phyloP scores from a whole-genome alignment of 2,797 vertebrate species.

The Phalloptychus januarius region DNA sequence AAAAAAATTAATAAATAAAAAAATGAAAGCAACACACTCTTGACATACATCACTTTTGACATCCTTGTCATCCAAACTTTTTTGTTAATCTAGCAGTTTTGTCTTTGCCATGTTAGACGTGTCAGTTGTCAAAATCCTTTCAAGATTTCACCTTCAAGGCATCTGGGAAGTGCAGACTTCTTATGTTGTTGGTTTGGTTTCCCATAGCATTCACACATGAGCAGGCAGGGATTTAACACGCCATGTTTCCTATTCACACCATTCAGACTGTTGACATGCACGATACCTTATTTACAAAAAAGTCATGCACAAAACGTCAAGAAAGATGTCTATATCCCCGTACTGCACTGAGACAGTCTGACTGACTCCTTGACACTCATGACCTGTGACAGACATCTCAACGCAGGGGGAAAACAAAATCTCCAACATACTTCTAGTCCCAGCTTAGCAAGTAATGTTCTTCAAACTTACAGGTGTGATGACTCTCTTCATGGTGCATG shows the following conservation, averaged over 20 bases:
- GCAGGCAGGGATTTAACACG: slow-evolving; percentile 24
- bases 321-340: slow-evolving; percentile 30
- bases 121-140: slow-evolving; percentile 28
- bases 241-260: slow-evolving; percentile 42
- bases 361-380: slow-evolving; percentile 28
- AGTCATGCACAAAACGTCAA: slow-evolving; percentile 48
- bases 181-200: neutral
- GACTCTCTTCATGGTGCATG: slow-evolving; percentile 51
- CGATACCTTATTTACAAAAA: slow-evolving; percentile 34
- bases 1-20: neutral
- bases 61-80: neutral
- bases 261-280: slow-evolving; percentile 40
- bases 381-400: slow-evolving; percentile 23
- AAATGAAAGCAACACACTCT: neutral
- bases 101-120: neutral
- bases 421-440: neutral
- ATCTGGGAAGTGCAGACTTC: slow-evolving; percentile 23
- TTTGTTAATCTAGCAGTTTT: neutral
- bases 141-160: slow-evolving; percentile 59
- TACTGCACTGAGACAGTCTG: slow-evolving; percentile 39
- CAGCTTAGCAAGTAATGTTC: slow-evolving; percentile 1
- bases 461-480: slow-evolving; percentile 46
- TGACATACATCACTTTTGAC: neutral
- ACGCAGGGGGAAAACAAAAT: slow-evolving; percentile 8
- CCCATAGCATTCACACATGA: slow-evolving; percentile 3